Base-by-base conservation (phyloP, 2,888 invertebrate species). In the Stegophylla sp. region DNA sequence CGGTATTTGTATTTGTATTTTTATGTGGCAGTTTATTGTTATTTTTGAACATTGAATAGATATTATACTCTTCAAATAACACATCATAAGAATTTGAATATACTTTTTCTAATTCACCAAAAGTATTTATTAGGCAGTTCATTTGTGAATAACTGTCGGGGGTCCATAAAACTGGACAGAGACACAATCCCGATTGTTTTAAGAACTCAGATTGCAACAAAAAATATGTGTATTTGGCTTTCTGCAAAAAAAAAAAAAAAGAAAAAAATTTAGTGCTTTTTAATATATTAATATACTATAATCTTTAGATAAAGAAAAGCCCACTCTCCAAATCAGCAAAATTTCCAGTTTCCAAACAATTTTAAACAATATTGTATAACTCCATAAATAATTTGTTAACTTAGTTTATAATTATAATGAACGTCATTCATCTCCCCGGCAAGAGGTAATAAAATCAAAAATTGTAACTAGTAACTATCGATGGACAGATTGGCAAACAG, bases 121-220 rank as follows among this genome's bases (percentile, higher is more conserved):
- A 41, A 23, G 48, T 61, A 17, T 69, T 5, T 61, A 79, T 51
- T 3, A 79, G 28, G 23, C 10, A 20, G 13, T 79, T 79, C 5
- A 79, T 26, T 13, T 79, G 48, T 41, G 23, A 59, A 69, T 1
- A 61, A 41, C 79, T 71, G 3, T 51, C 9, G 2, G 69, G 23
- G 9, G 45, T 71, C 79, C 79, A 79, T 51, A 71, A 48, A 12
- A 51, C 26, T 51, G 82, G 82, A 63, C 71, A 79, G n/a, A 79
- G 63, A 63, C 82, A 82, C 3, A 82, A 45, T 20, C 53, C 28
- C 17, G 28, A 28, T 15, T 56, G 67, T 43, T 76, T 77, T 28
- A 82, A 64, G 23, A 79, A 82, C 53, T 82, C 82, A 34, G 82
- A 82, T 56, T 77, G 76, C 12, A 82, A 64, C 20, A 82, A 71